Percentiles rank a stretch among this genome's conserved stretches.
Evolutionary conservation across 1,140 invertebrate genomes (phyloP).

Genomic region (Drosophila ficusphila): DNA sequence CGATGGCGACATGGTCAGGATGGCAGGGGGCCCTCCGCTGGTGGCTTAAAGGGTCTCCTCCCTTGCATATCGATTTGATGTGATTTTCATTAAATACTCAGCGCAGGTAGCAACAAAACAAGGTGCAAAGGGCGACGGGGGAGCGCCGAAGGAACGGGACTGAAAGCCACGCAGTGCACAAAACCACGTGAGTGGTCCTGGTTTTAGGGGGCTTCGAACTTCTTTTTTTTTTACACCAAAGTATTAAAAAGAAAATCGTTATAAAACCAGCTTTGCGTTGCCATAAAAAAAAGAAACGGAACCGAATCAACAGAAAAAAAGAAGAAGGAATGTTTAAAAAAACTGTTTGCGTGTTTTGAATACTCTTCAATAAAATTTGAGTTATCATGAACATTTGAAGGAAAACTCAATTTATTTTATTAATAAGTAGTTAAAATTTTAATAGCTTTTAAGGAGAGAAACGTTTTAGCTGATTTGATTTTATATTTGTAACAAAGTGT

Average conservation of each 20-base stretch:
- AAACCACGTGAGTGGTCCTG: slow-evolving; percentile 51
- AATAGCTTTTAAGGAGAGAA: too few relatives aligned
- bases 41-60: slow-evolving; percentile 44
- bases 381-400: neutral
- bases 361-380: neutral
- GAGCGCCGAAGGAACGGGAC: slow-evolving; percentile 1
- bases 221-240: neutral
- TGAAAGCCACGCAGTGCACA: slow-evolving; percentile 40
- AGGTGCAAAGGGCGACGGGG: neutral
- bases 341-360: too few relatives aligned
- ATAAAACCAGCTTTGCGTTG: slow-evolving; percentile 60
- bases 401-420: too few relatives aligned
- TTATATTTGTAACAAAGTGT: too few relatives aligned
- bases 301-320: neutral
- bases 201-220: slow-evolving; percentile 6
- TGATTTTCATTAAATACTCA: slow-evolving; percentile 79
- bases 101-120: slow-evolving; percentile 59
- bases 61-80: slow-evolving; percentile 76
- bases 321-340: neutral
- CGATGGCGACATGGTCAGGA: slow-evolving; percentile 22
- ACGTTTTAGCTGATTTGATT: too few relatives aligned
- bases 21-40: slow-evolving; percentile 4
- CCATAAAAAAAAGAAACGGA: slow-evolving; percentile 9
- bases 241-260: slow-evolving; percentile 54
- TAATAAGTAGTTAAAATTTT: too few relatives aligned